These are phyloP conservation scores for Acridotheres tristis DNA, from an alignment of 2,797 vertebrate genomes.

Conservation along the genomic window DNA sequence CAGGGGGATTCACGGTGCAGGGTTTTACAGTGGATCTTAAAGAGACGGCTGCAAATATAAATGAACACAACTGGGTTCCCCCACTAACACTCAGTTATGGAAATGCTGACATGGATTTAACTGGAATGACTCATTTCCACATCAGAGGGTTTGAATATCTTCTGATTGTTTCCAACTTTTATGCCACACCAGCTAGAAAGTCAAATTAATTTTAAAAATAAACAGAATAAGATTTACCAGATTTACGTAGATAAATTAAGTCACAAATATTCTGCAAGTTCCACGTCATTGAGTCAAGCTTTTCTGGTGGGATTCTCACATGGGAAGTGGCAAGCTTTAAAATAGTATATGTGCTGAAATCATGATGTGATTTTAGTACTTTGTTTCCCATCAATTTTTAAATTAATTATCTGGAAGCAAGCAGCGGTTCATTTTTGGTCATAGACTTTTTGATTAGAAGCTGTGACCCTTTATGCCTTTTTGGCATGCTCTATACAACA, in stretches of 20 bases:
- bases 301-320: not conserved
- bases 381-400: conserved; percentile 87
- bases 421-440: conserved; percentile 92
- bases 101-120: not conserved
- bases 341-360: conserved; percentile 47
- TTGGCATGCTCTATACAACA: conserved; percentile 81
- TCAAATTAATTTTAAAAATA: not conserved
- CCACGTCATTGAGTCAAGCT: not conserved
- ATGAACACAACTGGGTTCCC: not conserved
- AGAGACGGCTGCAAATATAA: not conserved
- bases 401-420: conserved; percentile 94
- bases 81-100: not conserved
- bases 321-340: conserved; percentile 25
- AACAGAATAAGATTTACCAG: not conserved
- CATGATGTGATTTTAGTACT: conserved; percentile 71
- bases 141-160: not conserved
- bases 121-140: not conserved
- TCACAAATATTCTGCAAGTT: not conserved
- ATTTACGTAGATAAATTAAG: not conserved
- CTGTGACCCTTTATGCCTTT: conserved; percentile 85
- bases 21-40: not conserved
- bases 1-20: not conserved
- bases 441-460: conserved; percentile 90
- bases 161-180: not conserved
- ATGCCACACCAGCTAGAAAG: not conserved